Evolutionary conservation across 2,797 vertebrate genomes (phyloP).

Genomic region (Nyctibius grandis): DNA sequence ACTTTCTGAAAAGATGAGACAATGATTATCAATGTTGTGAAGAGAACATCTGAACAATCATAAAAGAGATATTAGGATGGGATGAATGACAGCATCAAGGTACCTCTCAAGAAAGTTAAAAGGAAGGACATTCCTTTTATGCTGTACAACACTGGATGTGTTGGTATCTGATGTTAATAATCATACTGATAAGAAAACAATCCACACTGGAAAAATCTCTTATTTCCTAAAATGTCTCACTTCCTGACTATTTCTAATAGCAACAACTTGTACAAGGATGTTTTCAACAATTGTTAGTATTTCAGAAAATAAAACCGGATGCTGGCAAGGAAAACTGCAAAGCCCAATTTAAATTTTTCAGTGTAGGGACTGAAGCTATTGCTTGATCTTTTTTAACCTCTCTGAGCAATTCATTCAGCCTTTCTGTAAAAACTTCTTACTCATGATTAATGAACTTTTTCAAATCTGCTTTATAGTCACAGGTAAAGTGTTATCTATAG

Average conservation of each 20-base stretch:
- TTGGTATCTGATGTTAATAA: background rate
- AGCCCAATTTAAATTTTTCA: background rate
- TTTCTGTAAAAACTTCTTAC: background rate
- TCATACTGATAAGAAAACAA: background rate
- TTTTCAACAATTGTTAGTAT: background rate
- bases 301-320: background rate
- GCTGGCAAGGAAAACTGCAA: background rate
- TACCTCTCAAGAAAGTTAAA: background rate
- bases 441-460: background rate
- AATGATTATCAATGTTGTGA: background rate
- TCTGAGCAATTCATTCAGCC: background rate
- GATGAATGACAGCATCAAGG: background rate
- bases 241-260: background rate
- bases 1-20: background rate
- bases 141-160: too few relatives aligned
- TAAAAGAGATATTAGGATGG: background rate
- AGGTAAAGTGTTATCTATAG: background rate
- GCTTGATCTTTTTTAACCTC: background rate
- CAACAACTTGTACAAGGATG: background rate
- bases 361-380: background rate
- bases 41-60: background rate
- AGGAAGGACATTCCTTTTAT: too few relatives aligned
- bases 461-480: background rate
- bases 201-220: background rate
- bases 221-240: background rate